phyloP scores from a whole-genome alignment of 2,113 vertebrate genomes.

The Zapus hudsonius region DNA sequence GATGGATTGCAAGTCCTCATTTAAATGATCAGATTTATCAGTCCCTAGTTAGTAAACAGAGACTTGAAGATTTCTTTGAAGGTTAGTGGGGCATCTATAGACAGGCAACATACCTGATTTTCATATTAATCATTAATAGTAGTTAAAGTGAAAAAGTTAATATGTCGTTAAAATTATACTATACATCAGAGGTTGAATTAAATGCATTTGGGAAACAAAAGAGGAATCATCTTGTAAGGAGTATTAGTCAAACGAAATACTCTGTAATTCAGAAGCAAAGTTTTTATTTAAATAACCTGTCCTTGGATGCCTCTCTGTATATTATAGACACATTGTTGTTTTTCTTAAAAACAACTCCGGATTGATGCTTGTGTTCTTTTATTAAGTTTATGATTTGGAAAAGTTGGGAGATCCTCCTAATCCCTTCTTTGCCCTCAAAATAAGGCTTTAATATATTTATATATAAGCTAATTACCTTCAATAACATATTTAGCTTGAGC shows the following conservation, averaged over 20 bases:
- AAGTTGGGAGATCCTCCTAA: background rate
- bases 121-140: constrained; percentile 80
- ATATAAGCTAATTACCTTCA: background rate
- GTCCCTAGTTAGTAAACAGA: constrained; percentile 63
- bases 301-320: constrained; percentile 29
- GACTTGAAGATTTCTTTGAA: background rate
- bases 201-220: constrained; percentile 82
- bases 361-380: background rate
- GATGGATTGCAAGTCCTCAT: constrained; percentile 49
- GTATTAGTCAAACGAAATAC: constrained; percentile 79
- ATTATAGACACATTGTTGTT: background rate
- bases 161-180: constrained; percentile 82
- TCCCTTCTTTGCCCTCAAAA: background rate
- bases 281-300: constrained; percentile 72
- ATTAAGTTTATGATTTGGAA: background rate
- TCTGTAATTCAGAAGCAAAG: constrained; percentile 73
- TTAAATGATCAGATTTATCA: constrained; percentile 61
- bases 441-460: constrained; percentile 15
- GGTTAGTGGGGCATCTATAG: background rate
- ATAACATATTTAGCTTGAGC: background rate
- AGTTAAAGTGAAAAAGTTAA: constrained; percentile 81
- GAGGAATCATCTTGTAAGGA: constrained; percentile 81
- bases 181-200: constrained; percentile 76
- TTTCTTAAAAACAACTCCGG: constrained; percentile 58
- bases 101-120: constrained; percentile 72